Base-by-base conservation (phyloP, 2,113 vertebrate genomes). In the Hepsetus odoe region DNA sequence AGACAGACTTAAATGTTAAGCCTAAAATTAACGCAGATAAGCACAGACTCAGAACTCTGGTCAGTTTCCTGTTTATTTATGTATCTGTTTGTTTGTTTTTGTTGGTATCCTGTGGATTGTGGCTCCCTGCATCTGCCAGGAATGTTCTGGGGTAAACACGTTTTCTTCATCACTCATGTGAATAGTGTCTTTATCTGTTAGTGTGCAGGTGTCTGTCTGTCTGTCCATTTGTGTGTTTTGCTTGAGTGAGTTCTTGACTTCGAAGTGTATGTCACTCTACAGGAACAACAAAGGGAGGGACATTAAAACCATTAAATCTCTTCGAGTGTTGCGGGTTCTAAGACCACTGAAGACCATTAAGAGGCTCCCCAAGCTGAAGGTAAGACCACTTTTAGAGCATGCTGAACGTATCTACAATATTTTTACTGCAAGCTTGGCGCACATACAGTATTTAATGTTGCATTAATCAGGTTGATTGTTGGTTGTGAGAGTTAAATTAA, bases 291-390 rank as follows among this genome's bases (percentile, higher is more conserved):
- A 98, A 90, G 98, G 97, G 3, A 91, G 96, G 24, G 97, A 99
- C 90, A 99, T 99, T 85, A 99, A 99, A 90, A 99, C 98, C 65
- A 99, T 99, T 89, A 99, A 99, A 87, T 99, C 98, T 69, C 92
- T 99, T 28, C 93, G 98, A 77, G 98, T 99, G 35, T 87, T 99
- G 7, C 92, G 98, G 13, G 98, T 99, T 61, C 92, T 99, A 80
- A 91, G 98, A 79, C 98, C 98, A 0, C 91, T 99, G 86, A 99
- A 99, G 89, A 99, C 98, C 67, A 99, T 99, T 89, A 99, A 99
- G 86, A 93, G 97, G 24, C 92, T 99, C 78, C 98, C 98, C n/a
- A 99, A 99, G 87, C 94, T 99, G 74, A 99, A 99, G 97, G 98
- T 98, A 89, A 18, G 20, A 14, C 28, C 58, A 16, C 44, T 16